These are phyloP conservation scores for Drosophila mayri DNA, from an alignment of 1,140 invertebrate species.

Conservation along the genomic window DNA sequence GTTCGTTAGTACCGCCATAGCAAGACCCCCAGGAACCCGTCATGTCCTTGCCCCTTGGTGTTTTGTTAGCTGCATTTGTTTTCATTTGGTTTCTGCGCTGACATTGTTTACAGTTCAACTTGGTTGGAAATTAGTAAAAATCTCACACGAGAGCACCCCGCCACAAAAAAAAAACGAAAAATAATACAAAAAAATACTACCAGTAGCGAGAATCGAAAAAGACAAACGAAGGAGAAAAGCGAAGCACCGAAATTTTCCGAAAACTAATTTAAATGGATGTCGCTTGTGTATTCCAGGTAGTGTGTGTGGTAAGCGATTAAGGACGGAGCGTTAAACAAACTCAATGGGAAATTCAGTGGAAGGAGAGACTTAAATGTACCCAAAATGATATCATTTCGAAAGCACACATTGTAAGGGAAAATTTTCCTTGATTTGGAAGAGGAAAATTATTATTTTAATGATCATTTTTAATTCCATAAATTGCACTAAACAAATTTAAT, in stretches of 20 bases:
- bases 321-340: not conserved
- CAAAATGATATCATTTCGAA: not conserved
- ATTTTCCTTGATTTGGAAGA: not conserved
- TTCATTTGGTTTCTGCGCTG: conserved; percentile 74
- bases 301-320: conserved; percentile 11
- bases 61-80: conserved; percentile 77
- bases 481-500: not conserved
- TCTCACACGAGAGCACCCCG: conserved; percentile 63
- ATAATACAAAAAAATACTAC: conserved; percentile 32
- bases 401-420: not conserved
- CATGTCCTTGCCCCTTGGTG: conserved; percentile 41
- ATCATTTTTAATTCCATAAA: not conserved
- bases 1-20: conserved; percentile 61
- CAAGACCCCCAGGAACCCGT: conserved; percentile 1
- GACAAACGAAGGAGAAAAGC: conserved; percentile 8
- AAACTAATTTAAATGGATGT: conserved; percentile 43
- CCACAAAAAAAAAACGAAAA: conserved; percentile 18
- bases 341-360: not conserved
- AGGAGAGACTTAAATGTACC: not conserved
- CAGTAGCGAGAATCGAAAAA: conserved; percentile 33
- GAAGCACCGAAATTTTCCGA: conserved; percentile 6
- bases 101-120: conserved; percentile 82
- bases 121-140: conserved; percentile 78
- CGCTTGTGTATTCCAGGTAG: conserved; percentile 3
- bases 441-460: too few relatives aligned